phyloP scores from a whole-genome alignment of 1,140 invertebrate genomes.

The Thaumatotibia leucotreta region DNA sequence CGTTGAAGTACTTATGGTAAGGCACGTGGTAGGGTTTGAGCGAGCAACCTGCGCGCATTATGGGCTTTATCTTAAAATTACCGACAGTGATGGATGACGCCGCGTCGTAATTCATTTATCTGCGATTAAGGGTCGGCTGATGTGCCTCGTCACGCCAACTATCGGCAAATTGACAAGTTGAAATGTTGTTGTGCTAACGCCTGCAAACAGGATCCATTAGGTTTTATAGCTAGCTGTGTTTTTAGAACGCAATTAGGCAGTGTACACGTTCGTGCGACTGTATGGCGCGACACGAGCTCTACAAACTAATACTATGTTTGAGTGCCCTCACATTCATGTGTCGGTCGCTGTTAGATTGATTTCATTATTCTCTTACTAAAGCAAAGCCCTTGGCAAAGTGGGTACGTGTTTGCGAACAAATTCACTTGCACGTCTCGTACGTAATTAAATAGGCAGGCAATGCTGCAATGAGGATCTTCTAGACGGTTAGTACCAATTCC shows the following conservation, averaged over 20 bases:
- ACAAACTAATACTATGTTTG: not conserved
- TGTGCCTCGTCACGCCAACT: conserved; percentile 26
- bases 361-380: not conserved
- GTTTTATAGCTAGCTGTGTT: conserved; percentile 7
- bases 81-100: conserved; percentile 58
- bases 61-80: conserved; percentile 65
- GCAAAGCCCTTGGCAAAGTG: not conserved
- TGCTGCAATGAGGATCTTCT: no score
- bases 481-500: no score
- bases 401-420: not conserved
- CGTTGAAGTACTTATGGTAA: not conserved
- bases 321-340: not conserved
- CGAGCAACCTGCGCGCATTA: conserved; percentile 41
- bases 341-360: not conserved
- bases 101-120: conserved; percentile 60
- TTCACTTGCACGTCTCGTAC: not conserved
- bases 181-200: conserved; percentile 22
- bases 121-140: conserved; percentile 45
- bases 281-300: not conserved
- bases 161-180: conserved; percentile 40
- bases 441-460: not conserved
- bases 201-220: conserved; percentile 8
- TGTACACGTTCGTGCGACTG: not conserved
- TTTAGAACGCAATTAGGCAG: not conserved
- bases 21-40: conserved; percentile 11